Evolutionary conservation across 2,797 vertebrate species (phyloP).

Genomic region (Darevskia mixta): DNA sequence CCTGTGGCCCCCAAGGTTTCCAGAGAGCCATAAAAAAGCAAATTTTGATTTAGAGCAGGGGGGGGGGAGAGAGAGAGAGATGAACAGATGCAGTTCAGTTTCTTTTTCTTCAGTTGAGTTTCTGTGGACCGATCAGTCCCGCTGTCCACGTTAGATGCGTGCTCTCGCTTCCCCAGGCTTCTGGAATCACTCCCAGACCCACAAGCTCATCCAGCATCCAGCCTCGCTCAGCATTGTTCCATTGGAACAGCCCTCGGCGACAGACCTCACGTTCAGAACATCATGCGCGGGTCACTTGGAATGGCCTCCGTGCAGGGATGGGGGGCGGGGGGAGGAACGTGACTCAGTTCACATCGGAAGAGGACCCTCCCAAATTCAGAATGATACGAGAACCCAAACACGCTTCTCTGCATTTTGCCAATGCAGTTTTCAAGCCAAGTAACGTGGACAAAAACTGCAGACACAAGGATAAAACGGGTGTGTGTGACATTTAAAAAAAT

Average conservation of each 20-base stretch:
- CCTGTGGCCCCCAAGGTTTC: not conserved
- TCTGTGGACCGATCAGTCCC: not conserved
- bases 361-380: no score
- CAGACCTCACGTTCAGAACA: not conserved
- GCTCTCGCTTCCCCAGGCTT: not conserved
- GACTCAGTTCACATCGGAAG: no score
- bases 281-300: not conserved
- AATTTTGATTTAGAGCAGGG: not conserved
- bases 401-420: no score
- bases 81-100: not conserved
- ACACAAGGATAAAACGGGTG: no score
- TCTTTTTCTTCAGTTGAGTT: not conserved
- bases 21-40: slow-evolving; percentile 3
- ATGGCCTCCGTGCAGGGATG: not conserved
- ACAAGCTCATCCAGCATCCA: not conserved
- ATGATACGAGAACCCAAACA: no score
- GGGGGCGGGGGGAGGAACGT: no score
- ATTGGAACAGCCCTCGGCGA: not conserved
- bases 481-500: no score
- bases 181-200: not conserved
- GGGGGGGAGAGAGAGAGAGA: not conserved
- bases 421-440: no score
- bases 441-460: no score
- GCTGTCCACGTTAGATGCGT: not conserved
- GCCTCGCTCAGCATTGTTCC: not conserved